Percentiles rank a stretch among this genome's conserved stretches.
These are phyloP conservation scores for Epizoanthus stellaris DNA, from an alignment of 92 coral and sea anemone species.

Conservation along the genomic window DNA sequence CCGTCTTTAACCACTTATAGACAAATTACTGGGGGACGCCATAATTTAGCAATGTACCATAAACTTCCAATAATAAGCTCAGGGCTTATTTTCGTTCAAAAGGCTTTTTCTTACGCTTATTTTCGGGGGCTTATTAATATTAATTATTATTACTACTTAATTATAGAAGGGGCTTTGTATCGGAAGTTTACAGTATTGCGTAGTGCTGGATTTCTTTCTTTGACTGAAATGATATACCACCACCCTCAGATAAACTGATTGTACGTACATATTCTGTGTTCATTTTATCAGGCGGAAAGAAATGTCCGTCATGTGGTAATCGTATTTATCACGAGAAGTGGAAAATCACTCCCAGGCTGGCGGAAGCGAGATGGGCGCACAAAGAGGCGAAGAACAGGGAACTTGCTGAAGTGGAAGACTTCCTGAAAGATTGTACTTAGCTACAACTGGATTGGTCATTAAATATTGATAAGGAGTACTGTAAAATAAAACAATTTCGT, in stretches of 20 bases:
- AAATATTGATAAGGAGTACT: not conserved
- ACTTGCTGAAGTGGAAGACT: slow-evolving; percentile 97
- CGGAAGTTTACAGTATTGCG: not conserved
- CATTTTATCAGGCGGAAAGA: slow-evolving; percentile 84
- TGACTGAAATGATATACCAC: too few relatives aligned
- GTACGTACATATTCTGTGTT: not conserved
- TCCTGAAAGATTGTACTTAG: slow-evolving; percentile 81
- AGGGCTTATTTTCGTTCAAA: too few relatives aligned
- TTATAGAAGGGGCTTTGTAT: too few relatives aligned
- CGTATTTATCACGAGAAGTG: slow-evolving; percentile 92
- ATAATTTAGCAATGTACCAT: too few relatives aligned
- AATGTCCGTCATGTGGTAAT: slow-evolving; percentile 88
- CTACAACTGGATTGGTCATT: not conserved
- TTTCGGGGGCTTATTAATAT: too few relatives aligned
- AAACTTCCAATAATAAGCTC: too few relatives aligned
- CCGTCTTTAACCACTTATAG: too few relatives aligned
- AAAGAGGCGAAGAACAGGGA: slow-evolving; percentile 97
- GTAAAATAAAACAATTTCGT: not conserved
- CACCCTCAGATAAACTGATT: too few relatives aligned
- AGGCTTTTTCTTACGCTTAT: too few relatives aligned
- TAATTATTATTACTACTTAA: too few relatives aligned
- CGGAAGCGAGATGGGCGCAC: slow-evolving; percentile 98
- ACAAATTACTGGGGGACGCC: too few relatives aligned
- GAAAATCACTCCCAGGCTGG: slow-evolving; percentile 92
- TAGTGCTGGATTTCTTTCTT: not conserved